phyloP scores from a whole-genome alignment of 2,888 invertebrate genomes.

The Trissoscelio sp. region DNA sequence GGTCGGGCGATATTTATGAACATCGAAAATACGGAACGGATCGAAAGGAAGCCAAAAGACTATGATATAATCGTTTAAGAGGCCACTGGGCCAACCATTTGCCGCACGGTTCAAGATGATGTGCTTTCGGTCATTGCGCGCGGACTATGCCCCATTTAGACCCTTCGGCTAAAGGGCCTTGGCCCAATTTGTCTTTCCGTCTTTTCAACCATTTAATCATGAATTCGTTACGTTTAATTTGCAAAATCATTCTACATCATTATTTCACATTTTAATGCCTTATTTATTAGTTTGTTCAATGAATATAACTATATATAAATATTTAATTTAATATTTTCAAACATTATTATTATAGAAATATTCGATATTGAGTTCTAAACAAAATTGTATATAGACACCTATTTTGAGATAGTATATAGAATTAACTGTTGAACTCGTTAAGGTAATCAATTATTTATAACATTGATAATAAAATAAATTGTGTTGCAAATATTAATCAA shows the following conservation, averaged over 20 bases:
- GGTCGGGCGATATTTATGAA: constrained; percentile 10
- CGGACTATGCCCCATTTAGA: constrained; percentile 49
- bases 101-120: constrained; percentile 52
- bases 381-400: no score
- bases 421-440: no score
- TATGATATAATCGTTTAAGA: constrained; percentile 73
- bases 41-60: constrained; percentile 68
- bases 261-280: background rate
- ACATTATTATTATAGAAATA: no score
- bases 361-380: no score
- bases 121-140: constrained; percentile 53
- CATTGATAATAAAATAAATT: background rate
- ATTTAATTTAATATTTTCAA: no score
- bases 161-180: constrained; percentile 53
- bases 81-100: constrained; percentile 70
- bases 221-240: constrained; percentile 1
- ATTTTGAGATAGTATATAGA: no score
- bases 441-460: no score
- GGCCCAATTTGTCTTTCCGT: constrained; percentile 57
- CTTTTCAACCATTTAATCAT: constrained; percentile 27
- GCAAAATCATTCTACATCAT: background rate
- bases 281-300: no score
- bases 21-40: constrained; percentile 33
- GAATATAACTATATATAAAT: no score
- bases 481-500: background rate